Evolutionary conservation across 2,797 vertebrate species (phyloP), one percentile per base, ranked within the genome.

Genomic region (Manis javanica): DNA sequence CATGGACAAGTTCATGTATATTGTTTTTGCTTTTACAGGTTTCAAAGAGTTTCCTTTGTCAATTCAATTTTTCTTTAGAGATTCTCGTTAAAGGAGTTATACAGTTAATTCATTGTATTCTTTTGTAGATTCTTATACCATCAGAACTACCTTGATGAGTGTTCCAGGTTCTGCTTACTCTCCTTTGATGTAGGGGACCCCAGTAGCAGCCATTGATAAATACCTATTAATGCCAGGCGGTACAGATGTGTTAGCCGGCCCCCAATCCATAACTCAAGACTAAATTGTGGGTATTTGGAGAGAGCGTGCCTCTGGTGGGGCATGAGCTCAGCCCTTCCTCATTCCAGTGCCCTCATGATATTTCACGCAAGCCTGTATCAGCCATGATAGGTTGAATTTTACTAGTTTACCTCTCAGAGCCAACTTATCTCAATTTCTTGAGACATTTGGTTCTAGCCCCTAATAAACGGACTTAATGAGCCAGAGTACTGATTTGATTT

Each of bases 21-120:
- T 63, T 79, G 5, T 5, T 85, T 90, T 34, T 87, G 87, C 61
- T 74, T 91, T 87, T 69, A 13, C 29, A 91, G 55, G 13, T 88
- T 91, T 84, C 55, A 87, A 53, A n/a, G 10, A 10, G 9, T 93
- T 95, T 91, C 39, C 31, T 91, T 90, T 59, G 49, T 64, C 34
- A 53, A 14, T 21, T 14, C 11, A 63, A 5, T 75, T 37, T 96
- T 84, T 77, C 49, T 96, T 96, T 26, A 77, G 31, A 78, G 83
- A 72, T 57, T 82, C 11, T 49, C 29, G 23, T 83, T 82, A 78
- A 82, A 79, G 7, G 63, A 59, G 19, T 82, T n/a, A 12, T 24
- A 23, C 8, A 1, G 53, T 64, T 84, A 26, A 83, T 79, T 91
- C 29, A 12, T 46, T 39, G 8, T 18, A 63, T 63, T 74, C 46